Conservation (phyloP, 1,140 invertebrate species). For the Hycleus phaleratus region DNA sequence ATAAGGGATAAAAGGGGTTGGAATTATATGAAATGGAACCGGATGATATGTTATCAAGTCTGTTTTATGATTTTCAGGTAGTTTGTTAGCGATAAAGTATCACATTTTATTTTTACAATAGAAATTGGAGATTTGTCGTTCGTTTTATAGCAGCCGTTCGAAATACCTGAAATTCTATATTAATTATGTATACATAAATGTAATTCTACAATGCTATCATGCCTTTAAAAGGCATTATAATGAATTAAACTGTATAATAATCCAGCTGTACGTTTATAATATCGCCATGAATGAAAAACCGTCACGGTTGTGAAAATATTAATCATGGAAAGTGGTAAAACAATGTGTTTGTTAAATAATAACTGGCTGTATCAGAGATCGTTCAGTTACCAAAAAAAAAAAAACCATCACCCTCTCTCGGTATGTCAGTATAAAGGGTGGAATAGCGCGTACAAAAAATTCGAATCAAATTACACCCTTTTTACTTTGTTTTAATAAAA, state of each 20-base stretch:
- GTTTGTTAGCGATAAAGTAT: slow-evolving; percentile 2
- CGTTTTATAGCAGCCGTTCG: neutral
- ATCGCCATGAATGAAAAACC: slow-evolving; percentile 6
- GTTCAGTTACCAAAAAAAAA: no score
- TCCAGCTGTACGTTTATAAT: slow-evolving; percentile 19
- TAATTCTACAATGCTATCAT: slow-evolving; percentile 17
- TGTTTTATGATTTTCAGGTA: neutral
- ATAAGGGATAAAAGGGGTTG: neutral
- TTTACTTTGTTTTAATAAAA: no score
- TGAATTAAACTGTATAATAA: slow-evolving; percentile 28
- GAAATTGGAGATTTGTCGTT: neutral
- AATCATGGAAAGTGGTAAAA: slow-evolving; percentile 22
- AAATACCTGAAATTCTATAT: slow-evolving; percentile 16
- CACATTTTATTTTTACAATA: slow-evolving; percentile 14
- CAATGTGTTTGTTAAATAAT: slow-evolving; percentile 12
- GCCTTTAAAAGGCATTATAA: slow-evolving; percentile 23
- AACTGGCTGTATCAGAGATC: no score
- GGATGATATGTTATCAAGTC: slow-evolving; percentile 9
- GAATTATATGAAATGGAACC: neutral
- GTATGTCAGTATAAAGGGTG: no score
- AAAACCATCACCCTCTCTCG: no score
- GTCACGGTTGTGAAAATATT: slow-evolving; percentile 19
- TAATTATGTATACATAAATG: slow-evolving; percentile 7
- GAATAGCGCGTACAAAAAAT: no score
- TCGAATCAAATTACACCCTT: no score